These are phyloP conservation scores for Andricus grossulariae DNA, from an alignment of 1,140 invertebrate species.

Conservation along the genomic window DNA sequence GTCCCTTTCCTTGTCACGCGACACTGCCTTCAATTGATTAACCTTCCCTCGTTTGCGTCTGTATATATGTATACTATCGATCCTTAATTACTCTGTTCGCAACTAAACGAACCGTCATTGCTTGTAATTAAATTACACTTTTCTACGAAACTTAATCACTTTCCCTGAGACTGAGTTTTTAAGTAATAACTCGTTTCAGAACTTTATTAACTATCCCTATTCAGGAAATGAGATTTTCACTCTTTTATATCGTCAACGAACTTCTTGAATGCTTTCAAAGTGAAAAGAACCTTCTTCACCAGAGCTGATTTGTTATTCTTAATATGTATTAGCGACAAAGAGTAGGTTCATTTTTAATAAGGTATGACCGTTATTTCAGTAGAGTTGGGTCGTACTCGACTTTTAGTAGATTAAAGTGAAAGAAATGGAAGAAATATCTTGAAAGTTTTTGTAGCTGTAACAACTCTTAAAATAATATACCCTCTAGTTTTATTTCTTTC, in stretches of 20 bases:
- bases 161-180: neutral
- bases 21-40: slow-evolving; percentile 53
- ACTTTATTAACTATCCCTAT: slow-evolving; percentile 21
- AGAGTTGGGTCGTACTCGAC: neutral
- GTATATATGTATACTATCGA: neutral
- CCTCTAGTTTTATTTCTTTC: too few relatives aligned
- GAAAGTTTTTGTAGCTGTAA: too few relatives aligned
- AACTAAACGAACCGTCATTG: neutral
- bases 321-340: slow-evolving; percentile 3
- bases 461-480: neutral
- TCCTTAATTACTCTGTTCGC: too few relatives aligned
- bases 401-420: too few relatives aligned
- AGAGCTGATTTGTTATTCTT: slow-evolving; percentile 1
- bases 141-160: slow-evolving; percentile 5
- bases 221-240: slow-evolving; percentile 12
- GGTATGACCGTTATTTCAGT: neutral
- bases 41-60: slow-evolving; percentile 36
- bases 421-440: too few relatives aligned
- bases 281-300: slow-evolving; percentile 5
- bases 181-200: slow-evolving; percentile 6
- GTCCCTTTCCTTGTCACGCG: slow-evolving; percentile 45
- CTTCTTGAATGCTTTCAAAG: slow-evolving; percentile 12
- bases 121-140: slow-evolving; percentile 6
- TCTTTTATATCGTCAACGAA: neutral
- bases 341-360: neutral